A percentile compares a stretch with the other conserved stretches of the same genome.
These are phyloP conservation scores for Pitangus sulphuratus DNA, from an alignment of 2,797 vertebrate genomes.

Conservation along the genomic window DNA sequence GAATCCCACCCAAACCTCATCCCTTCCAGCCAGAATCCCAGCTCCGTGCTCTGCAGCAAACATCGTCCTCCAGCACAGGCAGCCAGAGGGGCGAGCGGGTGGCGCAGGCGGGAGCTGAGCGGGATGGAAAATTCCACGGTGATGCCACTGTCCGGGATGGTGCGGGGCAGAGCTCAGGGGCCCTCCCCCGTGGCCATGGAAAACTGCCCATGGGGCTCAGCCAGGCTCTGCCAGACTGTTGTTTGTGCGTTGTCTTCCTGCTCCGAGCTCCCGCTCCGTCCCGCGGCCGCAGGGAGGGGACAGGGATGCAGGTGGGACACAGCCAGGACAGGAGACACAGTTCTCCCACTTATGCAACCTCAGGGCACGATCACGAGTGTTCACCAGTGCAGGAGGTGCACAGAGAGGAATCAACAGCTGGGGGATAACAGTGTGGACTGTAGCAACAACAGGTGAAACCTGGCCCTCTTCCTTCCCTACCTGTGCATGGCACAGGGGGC, in stretches of 20 bases:
- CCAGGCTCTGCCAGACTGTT: background rate
- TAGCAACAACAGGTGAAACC: background rate
- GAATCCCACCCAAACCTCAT: constrained; percentile 50
- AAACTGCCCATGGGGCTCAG: background rate
- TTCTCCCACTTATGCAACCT: background rate
- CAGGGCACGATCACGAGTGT: fast-evolving
- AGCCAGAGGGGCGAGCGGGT: background rate
- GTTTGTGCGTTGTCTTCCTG: background rate
- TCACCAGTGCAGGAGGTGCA: background rate
- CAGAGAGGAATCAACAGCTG: fast-evolving
- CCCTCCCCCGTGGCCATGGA: background rate
- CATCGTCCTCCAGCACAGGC: background rate
- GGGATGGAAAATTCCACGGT: constrained; percentile 58
- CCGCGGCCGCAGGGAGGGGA: background rate
- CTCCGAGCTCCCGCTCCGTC: fast-evolving
- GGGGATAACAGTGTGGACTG: fast-evolving
- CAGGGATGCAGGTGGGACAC: fast-evolving
- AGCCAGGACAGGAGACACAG: background rate
- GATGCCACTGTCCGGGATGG: background rate
- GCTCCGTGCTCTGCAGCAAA: background rate
- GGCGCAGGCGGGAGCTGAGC: background rate
- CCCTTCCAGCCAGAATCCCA: constrained; percentile 32
- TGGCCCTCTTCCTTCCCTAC: background rate
- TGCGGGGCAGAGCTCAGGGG: background rate
- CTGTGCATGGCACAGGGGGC: fast-evolving